A percentile compares a stretch with the other conserved stretches of the same genome.
Conservation (phyloP, 1,140 invertebrate species). For the Drosophila sp. region DNA sequence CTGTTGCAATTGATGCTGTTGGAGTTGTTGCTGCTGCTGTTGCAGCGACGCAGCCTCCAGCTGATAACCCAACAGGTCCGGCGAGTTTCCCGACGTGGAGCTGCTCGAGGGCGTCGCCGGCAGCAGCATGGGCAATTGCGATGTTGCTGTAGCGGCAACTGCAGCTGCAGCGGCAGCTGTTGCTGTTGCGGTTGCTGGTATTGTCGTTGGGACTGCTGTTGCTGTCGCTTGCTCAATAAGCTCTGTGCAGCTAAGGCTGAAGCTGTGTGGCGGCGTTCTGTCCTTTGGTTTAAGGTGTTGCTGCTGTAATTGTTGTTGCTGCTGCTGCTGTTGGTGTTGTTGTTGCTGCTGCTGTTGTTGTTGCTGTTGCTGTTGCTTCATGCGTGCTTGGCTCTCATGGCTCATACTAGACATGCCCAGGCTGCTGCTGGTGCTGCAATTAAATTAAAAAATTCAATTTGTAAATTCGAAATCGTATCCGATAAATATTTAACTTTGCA, state of each 20-base stretch:
- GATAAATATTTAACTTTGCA: conserved; percentile 66
- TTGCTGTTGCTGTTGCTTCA: conserved; percentile 77
- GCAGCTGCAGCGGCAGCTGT: no score
- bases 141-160: no score
- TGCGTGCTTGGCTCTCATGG: conserved; percentile 79
- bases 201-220: conserved; percentile 28
- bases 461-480: conserved; percentile 25
- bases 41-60: conserved; percentile 50
- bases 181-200: conserved; percentile 30
- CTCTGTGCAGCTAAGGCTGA: conserved; percentile 58
- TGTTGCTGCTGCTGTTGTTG: conserved; percentile 69
- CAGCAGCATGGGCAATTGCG: conserved; percentile 51
- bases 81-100: conserved; percentile 74
- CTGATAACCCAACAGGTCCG: conserved; percentile 66
- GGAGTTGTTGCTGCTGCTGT: conserved; percentile 60
- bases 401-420: conserved; percentile 80
- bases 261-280: conserved; percentile 46
- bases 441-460: conserved; percentile 33
- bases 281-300: conserved; percentile 61
- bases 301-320: conserved; percentile 54
- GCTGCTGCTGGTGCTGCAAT: conserved; percentile 64
- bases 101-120: conserved; percentile 69
- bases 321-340: conserved; percentile 65
- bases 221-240: conserved; percentile 52
- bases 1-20: conserved; percentile 57